Evolutionary conservation across 1,140 invertebrate genomes (phyloP).

Genomic region (Heliconius eleuchia): DNA sequence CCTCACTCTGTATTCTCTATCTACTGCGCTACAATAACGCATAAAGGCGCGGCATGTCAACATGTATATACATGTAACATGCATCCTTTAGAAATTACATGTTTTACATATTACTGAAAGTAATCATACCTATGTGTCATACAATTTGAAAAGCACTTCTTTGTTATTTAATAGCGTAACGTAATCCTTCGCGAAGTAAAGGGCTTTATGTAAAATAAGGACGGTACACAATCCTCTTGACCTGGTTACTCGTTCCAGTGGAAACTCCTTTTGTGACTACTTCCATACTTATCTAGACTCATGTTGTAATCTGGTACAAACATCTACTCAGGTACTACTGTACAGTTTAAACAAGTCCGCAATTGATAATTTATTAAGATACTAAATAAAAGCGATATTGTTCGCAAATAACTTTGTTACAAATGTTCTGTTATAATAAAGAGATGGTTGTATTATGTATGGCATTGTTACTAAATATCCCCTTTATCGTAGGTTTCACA

Average conservation of each 20-base stretch:
- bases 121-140: neutral
- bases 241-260: neutral
- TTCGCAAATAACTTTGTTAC: no score
- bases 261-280: neutral
- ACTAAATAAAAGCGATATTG: neutral
- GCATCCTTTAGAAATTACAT: neutral
- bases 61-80: neutral
- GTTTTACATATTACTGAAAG: neutral
- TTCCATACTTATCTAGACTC: neutral
- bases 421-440: no score
- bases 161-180: slow-evolving; percentile 10
- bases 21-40: neutral
- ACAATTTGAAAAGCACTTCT: neutral
- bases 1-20: neutral
- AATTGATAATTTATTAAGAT: neutral
- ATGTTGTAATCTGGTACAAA: neutral
- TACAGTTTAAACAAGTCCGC: neutral
- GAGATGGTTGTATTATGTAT: no score
- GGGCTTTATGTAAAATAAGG: neutral
- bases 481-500: no score
- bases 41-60: neutral
- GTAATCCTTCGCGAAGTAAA: neutral
- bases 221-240: neutral
- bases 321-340: neutral
- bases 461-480: no score